These are phyloP conservation scores for Mesorhabditis belari DNA, from an alignment of 2,888 invertebrate genomes.

Conservation along the genomic window DNA sequence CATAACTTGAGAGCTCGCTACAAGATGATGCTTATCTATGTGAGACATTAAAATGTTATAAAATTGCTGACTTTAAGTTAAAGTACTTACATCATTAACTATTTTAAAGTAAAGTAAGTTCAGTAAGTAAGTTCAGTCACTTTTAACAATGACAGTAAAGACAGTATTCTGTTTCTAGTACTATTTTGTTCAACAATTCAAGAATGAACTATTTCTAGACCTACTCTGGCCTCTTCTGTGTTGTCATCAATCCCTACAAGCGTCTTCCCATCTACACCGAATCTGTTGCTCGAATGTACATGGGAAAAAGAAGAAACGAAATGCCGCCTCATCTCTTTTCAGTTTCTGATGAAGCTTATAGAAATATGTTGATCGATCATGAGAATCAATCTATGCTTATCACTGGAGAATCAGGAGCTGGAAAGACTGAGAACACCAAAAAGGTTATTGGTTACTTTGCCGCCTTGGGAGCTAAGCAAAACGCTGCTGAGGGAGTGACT, in stretches of 20 bases:
- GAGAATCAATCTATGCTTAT: conserved; percentile 99
- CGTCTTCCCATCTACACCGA: conserved; percentile 96
- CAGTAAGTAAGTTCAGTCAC: too few species aligned
- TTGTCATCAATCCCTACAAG: conserved; percentile 99
- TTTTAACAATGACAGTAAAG: too few species aligned
- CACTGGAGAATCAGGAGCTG: conserved; percentile 98
- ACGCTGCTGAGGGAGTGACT: conserved; percentile 8
- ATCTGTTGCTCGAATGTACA: conserved; percentile 92
- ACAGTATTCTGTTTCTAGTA: too few species aligned
- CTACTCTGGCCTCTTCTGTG: conserved; percentile 99
- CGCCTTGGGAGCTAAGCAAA: conserved; percentile 63
- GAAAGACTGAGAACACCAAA: conserved; percentile 99
- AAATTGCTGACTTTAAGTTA: not conserved
- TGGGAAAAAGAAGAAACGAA: conserved; percentile 66
- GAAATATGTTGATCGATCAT: conserved; percentile 66
- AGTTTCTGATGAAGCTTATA: conserved; percentile 46
- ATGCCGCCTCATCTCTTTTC: conserved; percentile 54
- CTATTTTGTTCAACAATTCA: too few species aligned
- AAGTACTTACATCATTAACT: not conserved
- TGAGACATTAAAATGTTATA: conserved; percentile 14
- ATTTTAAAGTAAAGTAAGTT: too few species aligned
- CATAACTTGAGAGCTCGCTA: conserved; percentile 97
- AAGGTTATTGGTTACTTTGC: conserved; percentile 91
- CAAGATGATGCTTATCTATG: conserved; percentile 75
- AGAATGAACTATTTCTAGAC: conserved; percentile 74